Evolutionary conservation across 2,888 invertebrate species (phyloP), one percentile per base, ranked within the genome.

Genomic region (Miltochrista miniata): DNA sequence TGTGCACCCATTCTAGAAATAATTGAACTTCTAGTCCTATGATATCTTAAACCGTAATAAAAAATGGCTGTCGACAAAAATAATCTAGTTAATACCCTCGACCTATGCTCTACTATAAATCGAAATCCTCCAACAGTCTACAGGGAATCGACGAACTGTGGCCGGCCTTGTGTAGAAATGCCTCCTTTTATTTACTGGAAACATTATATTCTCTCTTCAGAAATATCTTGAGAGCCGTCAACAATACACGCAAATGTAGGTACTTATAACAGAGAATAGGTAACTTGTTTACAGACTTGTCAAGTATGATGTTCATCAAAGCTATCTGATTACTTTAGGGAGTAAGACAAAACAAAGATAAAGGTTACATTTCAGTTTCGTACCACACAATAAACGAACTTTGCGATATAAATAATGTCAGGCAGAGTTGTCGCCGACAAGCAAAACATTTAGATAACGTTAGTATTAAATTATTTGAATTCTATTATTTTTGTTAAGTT

Each of bases 161-260:
- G 14, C 31, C 45, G 47, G 30, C 47, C 33, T 45, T 48, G 47
- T 40, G 47, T n/a, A 49, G 46, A 47, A 44, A 61, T 58, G 49
- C 42, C n/a, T 34, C 40, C 13, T 46, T 24, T 37, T 50, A 42
- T 48, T 36, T 14, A 34, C 13, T 40, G 12, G 30, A 11, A 40
- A 48, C n/a, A 11, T 47, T 33, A 24, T 24, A 24, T 50, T 5
- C 3, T 2, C 45, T 40, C 33, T 15, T 14, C 41, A 39, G 51
- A 51, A 45, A 29, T 31, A 10, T 38, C 29, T 46, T 30, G 31
- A 42, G 35, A 42, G 35, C 15, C 4, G 31, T 41, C 40, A 48
- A 41, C 15, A 15, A 41, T 31, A 41, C 8, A 41, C n/a, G 15
- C 15, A 36, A n/a, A 31, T 41, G 36, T 30, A n/a, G 37, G n/a